Evolutionary conservation across 2,888 invertebrate genomes (phyloP).

Genomic region (Ctena decussata): DNA sequence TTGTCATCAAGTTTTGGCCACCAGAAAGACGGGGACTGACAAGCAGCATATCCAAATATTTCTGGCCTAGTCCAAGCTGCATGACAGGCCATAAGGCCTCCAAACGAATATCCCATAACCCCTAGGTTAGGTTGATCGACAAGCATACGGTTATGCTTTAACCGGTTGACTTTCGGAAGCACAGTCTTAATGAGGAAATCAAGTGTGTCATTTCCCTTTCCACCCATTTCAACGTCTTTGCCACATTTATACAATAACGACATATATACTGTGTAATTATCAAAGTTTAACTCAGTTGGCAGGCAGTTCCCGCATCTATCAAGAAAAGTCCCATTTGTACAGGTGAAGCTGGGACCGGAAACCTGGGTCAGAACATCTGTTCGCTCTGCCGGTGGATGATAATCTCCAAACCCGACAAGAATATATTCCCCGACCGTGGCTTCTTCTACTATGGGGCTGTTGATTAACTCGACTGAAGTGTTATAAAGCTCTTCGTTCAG

Average conservation of each 20-base stretch:
- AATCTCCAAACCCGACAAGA: conserved; percentile 28
- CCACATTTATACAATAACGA: conserved; percentile 30
- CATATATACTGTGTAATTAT: background rate
- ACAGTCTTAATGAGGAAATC: conserved; percentile 37
- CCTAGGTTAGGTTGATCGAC: conserved; percentile 20
- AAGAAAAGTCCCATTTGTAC: conserved; percentile 30
- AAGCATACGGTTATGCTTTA: background rate
- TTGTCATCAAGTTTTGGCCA: conserved; percentile 7
- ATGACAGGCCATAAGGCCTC: conserved; percentile 43
- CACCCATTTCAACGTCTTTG: background rate
- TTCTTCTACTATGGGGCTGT: background rate
- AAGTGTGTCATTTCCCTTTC: conserved; percentile 27
- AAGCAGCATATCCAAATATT: conserved; percentile 38
- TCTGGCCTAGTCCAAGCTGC: conserved; percentile 46
- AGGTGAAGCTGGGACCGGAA: background rate
- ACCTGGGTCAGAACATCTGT: conserved; percentile 1
- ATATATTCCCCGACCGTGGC: conserved; percentile 2
- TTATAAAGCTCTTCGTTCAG: background rate
- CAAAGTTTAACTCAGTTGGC: background rate
- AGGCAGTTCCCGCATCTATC: conserved; percentile 20
- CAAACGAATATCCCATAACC: conserved; percentile 42
- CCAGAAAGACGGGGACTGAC: conserved; percentile 49
- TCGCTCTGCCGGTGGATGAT: background rate
- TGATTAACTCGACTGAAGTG: background rate
- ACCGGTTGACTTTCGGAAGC: conserved; percentile 8